Conservation (phyloP, 2,888 invertebrate genomes). For the Sminthurides aquaticus region DNA sequence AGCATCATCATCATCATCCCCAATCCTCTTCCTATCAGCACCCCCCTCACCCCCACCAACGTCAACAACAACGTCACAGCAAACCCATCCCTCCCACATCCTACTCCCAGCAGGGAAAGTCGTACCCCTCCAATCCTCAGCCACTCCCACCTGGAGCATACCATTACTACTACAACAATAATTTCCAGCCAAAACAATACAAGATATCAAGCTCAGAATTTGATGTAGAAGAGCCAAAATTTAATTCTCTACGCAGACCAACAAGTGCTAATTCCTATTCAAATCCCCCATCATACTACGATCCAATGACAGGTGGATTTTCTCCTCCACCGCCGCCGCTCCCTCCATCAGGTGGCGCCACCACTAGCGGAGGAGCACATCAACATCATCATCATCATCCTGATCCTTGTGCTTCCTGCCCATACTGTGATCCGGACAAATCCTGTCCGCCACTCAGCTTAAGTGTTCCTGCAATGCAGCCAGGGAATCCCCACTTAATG, state of each 20-base stretch:
- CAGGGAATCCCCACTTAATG: conserved; percentile 21
- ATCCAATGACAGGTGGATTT: background rate
- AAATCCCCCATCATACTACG: conserved; percentile 6
- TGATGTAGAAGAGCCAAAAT: conserved; percentile 41
- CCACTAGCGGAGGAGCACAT: background rate
- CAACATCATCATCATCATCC: conserved; percentile 7
- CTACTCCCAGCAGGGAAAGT: background rate
- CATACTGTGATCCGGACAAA: conserved; percentile 34
- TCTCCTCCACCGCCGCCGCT: background rate
- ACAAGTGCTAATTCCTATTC: conserved; percentile 20
- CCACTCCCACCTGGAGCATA: background rate
- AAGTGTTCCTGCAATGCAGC: conserved; percentile 34
- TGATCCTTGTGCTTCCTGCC: conserved; percentile 26
- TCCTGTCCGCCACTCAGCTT: conserved; percentile 29
- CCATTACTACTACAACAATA: conserved; percentile 4
- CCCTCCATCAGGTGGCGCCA: background rate
- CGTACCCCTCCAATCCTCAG: no score
- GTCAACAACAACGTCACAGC: conserved; percentile 8
- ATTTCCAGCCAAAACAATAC: conserved; percentile 17
- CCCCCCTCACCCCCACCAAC: conserved; percentile 11
- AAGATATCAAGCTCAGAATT: conserved; percentile 39
- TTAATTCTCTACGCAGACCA: conserved; percentile 39
- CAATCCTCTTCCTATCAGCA: background rate
- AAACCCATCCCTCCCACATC: background rate
- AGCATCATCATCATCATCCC: background rate